phyloP scores from a whole-genome alignment of 1,140 invertebrate species.

The Drosophila funebris region DNA sequence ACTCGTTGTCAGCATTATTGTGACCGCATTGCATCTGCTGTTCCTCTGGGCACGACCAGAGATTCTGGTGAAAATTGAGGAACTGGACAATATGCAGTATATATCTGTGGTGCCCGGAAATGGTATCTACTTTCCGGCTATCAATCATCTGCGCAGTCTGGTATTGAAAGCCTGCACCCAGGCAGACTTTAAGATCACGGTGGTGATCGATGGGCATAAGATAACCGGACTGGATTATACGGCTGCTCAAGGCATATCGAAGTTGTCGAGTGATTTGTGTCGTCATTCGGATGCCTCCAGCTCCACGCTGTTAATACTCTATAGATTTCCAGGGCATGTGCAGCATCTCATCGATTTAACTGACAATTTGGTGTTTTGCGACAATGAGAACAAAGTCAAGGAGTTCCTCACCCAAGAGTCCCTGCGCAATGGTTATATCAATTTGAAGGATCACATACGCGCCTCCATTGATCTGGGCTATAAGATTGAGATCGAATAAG shows the following conservation, averaged over 20 bases:
- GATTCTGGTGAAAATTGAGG: constrained; percentile 87
- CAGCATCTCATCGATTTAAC: constrained; percentile 71
- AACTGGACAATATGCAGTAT: constrained; percentile 84
- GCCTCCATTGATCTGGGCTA: constrained; percentile 82
- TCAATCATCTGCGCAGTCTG: constrained; percentile 85
- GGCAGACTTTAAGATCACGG: constrained; percentile 82
- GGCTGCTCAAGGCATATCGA: constrained; percentile 83
- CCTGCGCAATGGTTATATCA: constrained; percentile 74
- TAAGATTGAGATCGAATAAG: constrained; percentile 72
- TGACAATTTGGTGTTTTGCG: constrained; percentile 76
- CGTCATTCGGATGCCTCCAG: constrained; percentile 55
- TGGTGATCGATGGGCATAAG: constrained; percentile 87
- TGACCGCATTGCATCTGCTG: constrained; percentile 92
- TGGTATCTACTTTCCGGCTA: constrained; percentile 88
- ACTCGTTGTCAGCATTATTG: constrained; percentile 93
- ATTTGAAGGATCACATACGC: constrained; percentile 78
- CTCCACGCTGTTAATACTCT: constrained; percentile 63
- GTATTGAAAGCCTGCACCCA: constrained; percentile 84
- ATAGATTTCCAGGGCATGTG: constrained; percentile 57
- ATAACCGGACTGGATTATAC: constrained; percentile 88
- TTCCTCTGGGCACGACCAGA: constrained; percentile 92
- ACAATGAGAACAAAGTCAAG: constrained; percentile 59
- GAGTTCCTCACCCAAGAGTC: constrained; percentile 80
- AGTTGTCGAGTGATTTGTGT: constrained; percentile 70
- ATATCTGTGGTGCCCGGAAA: constrained; percentile 86